phyloP scores from a whole-genome alignment of 2,888 invertebrate species.

The Sisyra nigra region DNA sequence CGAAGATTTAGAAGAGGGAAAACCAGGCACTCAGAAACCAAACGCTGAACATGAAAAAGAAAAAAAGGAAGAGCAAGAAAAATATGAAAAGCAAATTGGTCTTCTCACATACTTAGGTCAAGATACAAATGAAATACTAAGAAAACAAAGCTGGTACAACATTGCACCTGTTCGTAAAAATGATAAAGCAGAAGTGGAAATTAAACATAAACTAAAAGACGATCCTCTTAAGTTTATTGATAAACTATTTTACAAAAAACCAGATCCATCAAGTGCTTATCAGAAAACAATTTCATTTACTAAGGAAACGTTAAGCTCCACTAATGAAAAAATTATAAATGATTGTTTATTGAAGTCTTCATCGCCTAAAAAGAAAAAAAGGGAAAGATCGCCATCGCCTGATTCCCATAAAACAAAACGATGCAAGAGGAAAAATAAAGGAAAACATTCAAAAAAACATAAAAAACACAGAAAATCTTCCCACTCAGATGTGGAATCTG shows the following conservation, averaged over 20 bases:
- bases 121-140: conserved; percentile 73
- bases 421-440: conserved; percentile 14
- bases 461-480: conserved; percentile 11
- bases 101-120: conserved; percentile 92
- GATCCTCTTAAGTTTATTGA: conserved; percentile 65
- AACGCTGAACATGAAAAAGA: conserved; percentile 85
- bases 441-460: conserved; percentile 12
- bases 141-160: conserved; percentile 81
- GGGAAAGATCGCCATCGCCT: conserved; percentile 1
- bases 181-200: conserved; percentile 30
- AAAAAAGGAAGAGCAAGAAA: conserved; percentile 79
- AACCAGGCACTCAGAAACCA: conserved; percentile 38
- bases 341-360: background rate
- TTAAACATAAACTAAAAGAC: conserved; percentile 45
- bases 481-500: conserved; percentile 8
- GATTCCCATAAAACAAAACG: conserved; percentile 8
- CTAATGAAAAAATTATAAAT: background rate
- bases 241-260: conserved; percentile 27
- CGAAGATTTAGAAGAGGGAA: conserved; percentile 63
- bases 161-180: conserved; percentile 35
- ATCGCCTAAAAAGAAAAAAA: conserved; percentile 9
- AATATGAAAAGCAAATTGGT: conserved; percentile 95
- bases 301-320: background rate
- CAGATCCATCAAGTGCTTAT: conserved; percentile 16
- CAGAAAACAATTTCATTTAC: background rate